phyloP scores from a whole-genome alignment of 2,888 invertebrate species.

The Drosophila affinis region DNA sequence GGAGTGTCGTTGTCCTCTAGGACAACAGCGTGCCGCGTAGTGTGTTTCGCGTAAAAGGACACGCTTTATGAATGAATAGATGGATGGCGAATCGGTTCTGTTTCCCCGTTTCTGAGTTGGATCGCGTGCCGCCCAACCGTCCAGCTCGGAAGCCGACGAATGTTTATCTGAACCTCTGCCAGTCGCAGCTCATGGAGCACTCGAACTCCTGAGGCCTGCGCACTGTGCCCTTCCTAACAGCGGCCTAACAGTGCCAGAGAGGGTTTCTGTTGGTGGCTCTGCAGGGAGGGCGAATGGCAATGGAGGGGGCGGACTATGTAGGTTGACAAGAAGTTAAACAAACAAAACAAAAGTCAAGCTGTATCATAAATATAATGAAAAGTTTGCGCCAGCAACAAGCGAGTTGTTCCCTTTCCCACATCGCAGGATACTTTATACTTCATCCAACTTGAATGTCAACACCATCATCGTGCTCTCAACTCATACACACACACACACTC shows the following conservation, averaged over 20 bases:
- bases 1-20: slow-evolving; percentile 62
- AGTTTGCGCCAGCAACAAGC: slow-evolving; percentile 64
- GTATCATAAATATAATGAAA: slow-evolving; percentile 63
- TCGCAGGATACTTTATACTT: slow-evolving; percentile 30
- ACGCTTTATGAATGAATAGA: slow-evolving; percentile 48
- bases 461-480: slow-evolving; percentile 20
- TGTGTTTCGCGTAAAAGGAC: slow-evolving; percentile 61
- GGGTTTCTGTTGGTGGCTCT: slow-evolving; percentile 7
- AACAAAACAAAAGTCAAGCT: slow-evolving; percentile 75
- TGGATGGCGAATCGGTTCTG: background rate
- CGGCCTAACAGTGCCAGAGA: slow-evolving; percentile 7
- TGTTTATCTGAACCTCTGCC: slow-evolving; percentile 71
- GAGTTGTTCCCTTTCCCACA: slow-evolving; percentile 19
- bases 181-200: slow-evolving; percentile 66
- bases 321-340: slow-evolving; percentile 69
- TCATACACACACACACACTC: slow-evolving; percentile 17
- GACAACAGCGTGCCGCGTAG: slow-evolving; percentile 45
- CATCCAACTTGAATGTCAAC: slow-evolving; percentile 56
- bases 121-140: slow-evolving; percentile 45
- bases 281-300: background rate
- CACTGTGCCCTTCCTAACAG: slow-evolving; percentile 26
- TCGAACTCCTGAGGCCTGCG: slow-evolving; percentile 59
- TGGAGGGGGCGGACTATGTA: slow-evolving; percentile 39
- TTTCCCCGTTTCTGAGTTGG: slow-evolving; percentile 18
- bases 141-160: slow-evolving; percentile 62